Percentiles rank a stretch among this genome's conserved stretches.
Evolutionary conservation across 2,888 invertebrate genomes (phyloP).

Genomic region (Amaurobius ferox): DNA sequence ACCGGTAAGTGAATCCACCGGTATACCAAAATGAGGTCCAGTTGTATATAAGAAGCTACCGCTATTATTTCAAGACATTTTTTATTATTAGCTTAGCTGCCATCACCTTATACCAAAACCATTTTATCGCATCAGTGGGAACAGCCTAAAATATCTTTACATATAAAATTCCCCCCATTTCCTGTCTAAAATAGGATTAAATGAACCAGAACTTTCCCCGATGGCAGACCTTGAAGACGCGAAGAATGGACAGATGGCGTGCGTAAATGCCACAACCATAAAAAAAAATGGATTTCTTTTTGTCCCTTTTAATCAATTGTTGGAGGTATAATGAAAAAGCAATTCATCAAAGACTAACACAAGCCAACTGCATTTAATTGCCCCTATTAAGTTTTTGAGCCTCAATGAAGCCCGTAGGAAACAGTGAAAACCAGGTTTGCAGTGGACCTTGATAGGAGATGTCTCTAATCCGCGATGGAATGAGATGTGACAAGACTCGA

Average conservation of each 20-base stretch:
- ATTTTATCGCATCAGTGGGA: no score
- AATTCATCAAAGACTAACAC: background rate
- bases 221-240: background rate
- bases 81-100: no score
- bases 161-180: no score
- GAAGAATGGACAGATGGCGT: background rate
- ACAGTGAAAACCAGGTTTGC: background rate
- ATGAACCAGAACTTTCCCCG: background rate
- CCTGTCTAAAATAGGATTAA: background rate
- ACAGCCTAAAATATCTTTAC: no score
- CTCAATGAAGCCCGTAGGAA: background rate
- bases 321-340: background rate
- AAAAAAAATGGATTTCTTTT: no score
- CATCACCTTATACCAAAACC: no score
- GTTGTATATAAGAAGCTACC: no score
- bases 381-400: background rate
- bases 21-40: no score
- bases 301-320: conserved; percentile 2
- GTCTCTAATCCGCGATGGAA: background rate
- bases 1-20: no score
- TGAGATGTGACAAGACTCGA: background rate
- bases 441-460: background rate
- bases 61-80: no score
- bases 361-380: background rate
- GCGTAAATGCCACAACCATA: background rate